Conservation (phyloP, 2,888 invertebrate genomes). For the Corythucha ciliata region DNA sequence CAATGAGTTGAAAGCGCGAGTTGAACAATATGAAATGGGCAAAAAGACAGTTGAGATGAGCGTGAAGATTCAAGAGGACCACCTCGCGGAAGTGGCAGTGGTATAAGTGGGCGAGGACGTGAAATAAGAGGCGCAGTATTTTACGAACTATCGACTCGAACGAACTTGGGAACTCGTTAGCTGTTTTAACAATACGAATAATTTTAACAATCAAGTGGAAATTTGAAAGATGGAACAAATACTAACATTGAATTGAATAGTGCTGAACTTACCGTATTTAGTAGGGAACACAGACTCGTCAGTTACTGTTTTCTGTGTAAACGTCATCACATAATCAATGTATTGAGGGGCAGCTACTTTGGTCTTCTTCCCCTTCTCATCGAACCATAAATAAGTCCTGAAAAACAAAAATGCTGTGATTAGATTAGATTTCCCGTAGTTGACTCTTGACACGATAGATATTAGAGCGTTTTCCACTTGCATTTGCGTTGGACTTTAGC, state of each 20-base stretch:
- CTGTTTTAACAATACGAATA: slow-evolving; percentile 46
- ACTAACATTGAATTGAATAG: too few species aligned
- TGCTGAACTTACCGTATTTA: slow-evolving; percentile 91
- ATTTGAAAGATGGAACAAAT: too few species aligned
- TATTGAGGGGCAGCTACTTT: slow-evolving; percentile 96
- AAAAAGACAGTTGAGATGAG: slow-evolving; percentile 95
- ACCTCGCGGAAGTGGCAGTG: slow-evolving; percentile 96
- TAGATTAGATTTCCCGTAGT: too few species aligned
- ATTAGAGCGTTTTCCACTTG: neutral
- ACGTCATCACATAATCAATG: slow-evolving; percentile 98
- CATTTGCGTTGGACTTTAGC: too few species aligned
- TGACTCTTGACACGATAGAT: neutral
- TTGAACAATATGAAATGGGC: slow-evolving; percentile 83
- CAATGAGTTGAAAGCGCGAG: slow-evolving; percentile 83
- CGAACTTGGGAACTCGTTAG: slow-evolving; percentile 86
- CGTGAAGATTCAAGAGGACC: slow-evolving; percentile 84
- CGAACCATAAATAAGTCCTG: slow-evolving; percentile 95
- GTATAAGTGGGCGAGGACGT: slow-evolving; percentile 96
- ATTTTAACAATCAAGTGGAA: neutral
- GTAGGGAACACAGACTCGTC: slow-evolving; percentile 97
- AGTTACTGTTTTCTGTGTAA: slow-evolving; percentile 92
- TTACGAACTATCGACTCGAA: slow-evolving; percentile 93
- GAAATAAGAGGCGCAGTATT: slow-evolving; percentile 91
- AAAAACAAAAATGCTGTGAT: slow-evolving; percentile 39
- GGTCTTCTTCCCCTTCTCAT: slow-evolving; percentile 96